A percentile compares a stretch with the other conserved stretches of the same genome.
Conservation (phyloP, 2,888 invertebrate species). For the Spialia ferax region DNA sequence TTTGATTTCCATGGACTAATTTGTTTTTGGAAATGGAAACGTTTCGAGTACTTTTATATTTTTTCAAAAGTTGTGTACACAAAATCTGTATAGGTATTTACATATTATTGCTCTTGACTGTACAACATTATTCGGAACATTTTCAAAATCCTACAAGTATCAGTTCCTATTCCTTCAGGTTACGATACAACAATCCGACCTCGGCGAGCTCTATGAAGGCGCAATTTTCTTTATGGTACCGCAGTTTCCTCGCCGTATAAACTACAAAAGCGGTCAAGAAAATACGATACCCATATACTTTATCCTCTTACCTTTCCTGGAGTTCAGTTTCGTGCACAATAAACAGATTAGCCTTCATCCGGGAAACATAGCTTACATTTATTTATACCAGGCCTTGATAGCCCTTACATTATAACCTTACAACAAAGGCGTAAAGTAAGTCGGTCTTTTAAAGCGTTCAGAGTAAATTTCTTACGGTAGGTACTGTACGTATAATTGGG, state of each 20-base stretch:
- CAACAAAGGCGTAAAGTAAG: neutral
- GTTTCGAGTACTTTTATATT: too few relatives aligned
- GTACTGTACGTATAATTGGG: too few relatives aligned
- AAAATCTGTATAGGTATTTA: too few relatives aligned
- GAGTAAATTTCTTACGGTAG: too few relatives aligned
- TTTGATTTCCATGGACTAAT: too few relatives aligned
- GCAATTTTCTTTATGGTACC: slow-evolving; percentile 27
- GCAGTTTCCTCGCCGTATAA: slow-evolving; percentile 19
- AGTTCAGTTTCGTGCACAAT: slow-evolving; percentile 32
- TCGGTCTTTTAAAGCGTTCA: neutral
- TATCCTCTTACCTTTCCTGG: slow-evolving; percentile 33
- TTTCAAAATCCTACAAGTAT: slow-evolving; percentile 8
- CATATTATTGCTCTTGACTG: too few relatives aligned
- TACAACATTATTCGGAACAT: neutral
- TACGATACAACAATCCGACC: slow-evolving; percentile 14
- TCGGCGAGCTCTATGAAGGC: slow-evolving; percentile 20
- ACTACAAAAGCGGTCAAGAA: slow-evolving; percentile 36
- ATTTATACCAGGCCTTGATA: slow-evolving; percentile 24
- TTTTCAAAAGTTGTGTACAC: too few relatives aligned
- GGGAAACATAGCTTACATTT: slow-evolving; percentile 28
- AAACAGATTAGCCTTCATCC: slow-evolving; percentile 38
- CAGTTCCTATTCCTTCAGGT: too few relatives aligned
- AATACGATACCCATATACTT: slow-evolving; percentile 28
- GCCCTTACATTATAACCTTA: too few relatives aligned
- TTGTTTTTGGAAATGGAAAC: too few relatives aligned